Evolutionary conservation across 2,888 invertebrate species (phyloP).

Genomic region (Drosophila ezoana): DNA sequence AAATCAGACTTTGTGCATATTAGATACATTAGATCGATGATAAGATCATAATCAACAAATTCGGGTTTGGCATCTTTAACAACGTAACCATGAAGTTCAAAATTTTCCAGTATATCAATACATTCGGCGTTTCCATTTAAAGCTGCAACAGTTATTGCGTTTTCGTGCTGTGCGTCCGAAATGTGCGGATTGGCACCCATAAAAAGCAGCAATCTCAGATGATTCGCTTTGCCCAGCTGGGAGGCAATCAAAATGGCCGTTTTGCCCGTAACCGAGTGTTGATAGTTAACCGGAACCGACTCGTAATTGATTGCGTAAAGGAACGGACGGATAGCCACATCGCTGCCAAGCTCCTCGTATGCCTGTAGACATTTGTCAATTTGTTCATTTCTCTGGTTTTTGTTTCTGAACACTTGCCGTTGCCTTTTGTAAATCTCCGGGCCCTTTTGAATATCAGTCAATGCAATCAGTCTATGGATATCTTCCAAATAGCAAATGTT

Average conservation of each 20-base stretch:
- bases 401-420: constrained; percentile 32
- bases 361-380: constrained; percentile 60
- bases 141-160: constrained; percentile 47
- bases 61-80: constrained; percentile 47
- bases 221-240: constrained; percentile 47
- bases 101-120: constrained; percentile 50
- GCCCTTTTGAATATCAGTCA: constrained; percentile 28
- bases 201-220: constrained; percentile 53
- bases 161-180: constrained; percentile 42
- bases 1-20: constrained; percentile 39
- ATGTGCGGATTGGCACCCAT: constrained; percentile 68
- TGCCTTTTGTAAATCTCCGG: constrained; percentile 43
- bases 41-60: constrained; percentile 53
- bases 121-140: constrained; percentile 49
- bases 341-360: constrained; percentile 58
- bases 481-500: constrained; percentile 57
- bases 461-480: constrained; percentile 40
- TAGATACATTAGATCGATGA: constrained; percentile 58
- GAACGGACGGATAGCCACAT: constrained; percentile 50
- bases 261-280: constrained; percentile 60
- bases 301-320: constrained; percentile 63
- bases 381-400: constrained; percentile 41
- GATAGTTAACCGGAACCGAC: constrained; percentile 58
- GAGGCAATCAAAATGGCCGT: constrained; percentile 61
- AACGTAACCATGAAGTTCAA: constrained; percentile 30